Evolutionary conservation across 2,888 invertebrate species (phyloP), one percentile per base, ranked within the genome.

Genomic region (Agrotis exclamationis): DNA sequence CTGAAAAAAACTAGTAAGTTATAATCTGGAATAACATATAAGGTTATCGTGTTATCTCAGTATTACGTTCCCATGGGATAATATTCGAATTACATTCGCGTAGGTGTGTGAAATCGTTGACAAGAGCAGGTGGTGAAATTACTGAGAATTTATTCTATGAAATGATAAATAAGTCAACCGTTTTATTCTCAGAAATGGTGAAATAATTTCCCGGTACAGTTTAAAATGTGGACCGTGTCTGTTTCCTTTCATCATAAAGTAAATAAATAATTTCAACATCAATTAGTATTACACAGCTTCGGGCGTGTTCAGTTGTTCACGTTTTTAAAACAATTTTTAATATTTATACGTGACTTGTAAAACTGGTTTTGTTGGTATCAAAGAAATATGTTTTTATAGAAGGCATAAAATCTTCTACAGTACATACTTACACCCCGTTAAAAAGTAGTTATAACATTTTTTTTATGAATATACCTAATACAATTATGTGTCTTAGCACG

Each of bases 261-360:
- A 22, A 75, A 75, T 48, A 76, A 39, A n/a, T 48, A 44, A 54
- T 39, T 39, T 39, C 13, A 54, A 66, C 11, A 66, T 67, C 2
- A 56, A 76, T 22, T 44, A 44, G 13, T n/a, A 47, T 22, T n/a
- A 24, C 48, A 18, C 6, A 24, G 20, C 11, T 18, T n/a, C 28
- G 0, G 28, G n/a, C n/a, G 48, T 3, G 53, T 14, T 22, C 22
- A 9, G 2, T 3, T 39, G 24, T 70, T 51, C 22, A 33, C 9
- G 45, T 33, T 1, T 28, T 28, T 44, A 62, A 74, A 50, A 24
- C 18, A 72, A 22, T 20, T 64, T 18, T 1, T 16, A 2, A 24
- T 16, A 45, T 3, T 16, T n/a, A 3, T 13, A 22, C 13, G 4
- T 20, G 9, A 20, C 22, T 39, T 39, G 2, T 14, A 39, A 47